Percentiles rank a stretch among this genome's conserved stretches.
Evolutionary conservation across 2,888 invertebrate species (phyloP).

Genomic region (Cremastinae sp.): DNA sequence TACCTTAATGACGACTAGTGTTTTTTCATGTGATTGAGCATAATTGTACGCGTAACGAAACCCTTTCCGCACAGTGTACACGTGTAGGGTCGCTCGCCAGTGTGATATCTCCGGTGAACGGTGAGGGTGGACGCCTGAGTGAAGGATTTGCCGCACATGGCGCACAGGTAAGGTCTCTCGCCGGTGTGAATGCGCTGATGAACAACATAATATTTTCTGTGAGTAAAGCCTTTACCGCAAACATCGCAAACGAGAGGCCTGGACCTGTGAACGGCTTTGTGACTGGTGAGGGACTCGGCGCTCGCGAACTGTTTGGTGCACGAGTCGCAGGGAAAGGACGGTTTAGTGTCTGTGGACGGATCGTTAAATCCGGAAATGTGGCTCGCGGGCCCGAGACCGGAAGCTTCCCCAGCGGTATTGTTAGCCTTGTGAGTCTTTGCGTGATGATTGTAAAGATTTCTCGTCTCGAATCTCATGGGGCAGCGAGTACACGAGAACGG

Average conservation of each 20-base stretch:
- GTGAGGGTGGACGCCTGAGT: conserved; percentile 79
- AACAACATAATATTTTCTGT: conserved; percentile 79
- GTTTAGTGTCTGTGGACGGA: conserved; percentile 30
- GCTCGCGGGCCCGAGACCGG: neutral
- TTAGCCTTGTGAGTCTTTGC: conserved; percentile 76
- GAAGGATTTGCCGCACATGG: conserved; percentile 79
- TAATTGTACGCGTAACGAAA: conserved; percentile 79
- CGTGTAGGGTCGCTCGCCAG: conserved; percentile 79
- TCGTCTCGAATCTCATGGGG: conserved; percentile 78
- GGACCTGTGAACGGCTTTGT: conserved; percentile 76
- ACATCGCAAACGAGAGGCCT: conserved; percentile 79
- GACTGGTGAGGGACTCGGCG: conserved; percentile 75
- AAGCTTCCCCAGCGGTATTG: conserved; percentile 18
- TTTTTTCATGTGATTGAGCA: conserved; percentile 80
- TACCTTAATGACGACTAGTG: conserved; percentile 66
- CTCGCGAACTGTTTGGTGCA: conserved; percentile 77
- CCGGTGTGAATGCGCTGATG: conserved; percentile 81
- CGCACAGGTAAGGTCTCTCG: conserved; percentile 81
- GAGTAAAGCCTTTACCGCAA: conserved; percentile 79
- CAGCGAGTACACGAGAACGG: conserved; percentile 78
- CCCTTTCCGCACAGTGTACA: conserved; percentile 79
- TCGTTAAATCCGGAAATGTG: conserved; percentile 29
- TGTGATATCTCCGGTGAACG: conserved; percentile 79
- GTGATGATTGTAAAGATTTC: conserved; percentile 79
- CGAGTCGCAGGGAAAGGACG: conserved; percentile 74